phyloP scores from a whole-genome alignment of 2,797 vertebrate genomes.

The Mormyrus proboscirostris region DNA sequence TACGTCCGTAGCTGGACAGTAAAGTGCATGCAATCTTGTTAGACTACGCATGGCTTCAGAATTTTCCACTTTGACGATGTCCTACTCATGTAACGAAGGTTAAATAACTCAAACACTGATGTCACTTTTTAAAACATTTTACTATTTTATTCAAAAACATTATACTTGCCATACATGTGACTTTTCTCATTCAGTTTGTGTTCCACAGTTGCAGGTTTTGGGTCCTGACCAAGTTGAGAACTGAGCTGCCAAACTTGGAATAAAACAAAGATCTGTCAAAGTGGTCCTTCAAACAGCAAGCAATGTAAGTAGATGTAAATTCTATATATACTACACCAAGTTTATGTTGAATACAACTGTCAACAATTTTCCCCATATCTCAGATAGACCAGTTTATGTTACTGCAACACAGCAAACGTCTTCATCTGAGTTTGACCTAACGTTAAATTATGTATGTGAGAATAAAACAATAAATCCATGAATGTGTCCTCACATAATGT shows the following conservation, averaged over 20 bases:
- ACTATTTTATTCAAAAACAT: not conserved
- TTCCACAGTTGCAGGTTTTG: not conserved
- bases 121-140: not conserved
- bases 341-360: not conserved
- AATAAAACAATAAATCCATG: not conserved
- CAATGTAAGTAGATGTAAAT: not conserved
- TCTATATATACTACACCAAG: not conserved
- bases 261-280: not conserved
- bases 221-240: not conserved
- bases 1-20: not conserved
- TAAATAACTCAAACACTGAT: not conserved
- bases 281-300: not conserved
- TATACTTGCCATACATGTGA: not conserved
- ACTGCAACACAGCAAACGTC: not conserved
- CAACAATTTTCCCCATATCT: not conserved
- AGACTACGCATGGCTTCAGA: not conserved
- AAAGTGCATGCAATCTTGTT: not conserved
- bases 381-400: not conserved
- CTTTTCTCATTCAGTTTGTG: not conserved
- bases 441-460: not conserved
- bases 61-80: not conserved
- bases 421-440: not conserved
- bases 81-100: not conserved
- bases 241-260: not conserved
- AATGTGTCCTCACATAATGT: not conserved